A percentile compares a stretch with the other conserved stretches of the same genome.
phyloP scores from a whole-genome alignment of 2,888 invertebrate genomes.

The Urechis unicinctus region DNA sequence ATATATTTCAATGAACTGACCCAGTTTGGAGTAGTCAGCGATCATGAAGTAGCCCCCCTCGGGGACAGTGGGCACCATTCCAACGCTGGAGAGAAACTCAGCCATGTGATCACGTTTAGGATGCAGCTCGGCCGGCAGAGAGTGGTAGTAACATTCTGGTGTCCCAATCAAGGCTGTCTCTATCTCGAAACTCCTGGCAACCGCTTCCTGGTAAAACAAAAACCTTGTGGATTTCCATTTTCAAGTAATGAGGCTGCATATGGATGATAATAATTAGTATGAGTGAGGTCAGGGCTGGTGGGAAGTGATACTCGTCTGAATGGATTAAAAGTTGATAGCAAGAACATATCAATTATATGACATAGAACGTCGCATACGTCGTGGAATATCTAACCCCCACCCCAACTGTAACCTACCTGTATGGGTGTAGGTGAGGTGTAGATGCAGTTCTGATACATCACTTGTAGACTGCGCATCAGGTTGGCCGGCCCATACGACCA shows the following conservation, averaged over 20 bases:
- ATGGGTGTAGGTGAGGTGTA: constrained; percentile 86
- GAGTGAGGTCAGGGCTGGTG: no score
- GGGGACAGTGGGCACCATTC: constrained; percentile 85
- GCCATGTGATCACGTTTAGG: constrained; percentile 44
- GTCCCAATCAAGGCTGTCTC: constrained; percentile 67
- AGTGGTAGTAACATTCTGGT: constrained; percentile 72
- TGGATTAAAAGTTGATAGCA: no score
- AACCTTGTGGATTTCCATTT: no score
- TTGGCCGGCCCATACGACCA: constrained; percentile 89
- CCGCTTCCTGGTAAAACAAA: constrained; percentile 68
- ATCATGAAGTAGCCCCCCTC: constrained; percentile 97
- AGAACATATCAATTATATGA: no score
- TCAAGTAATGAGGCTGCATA: no score
- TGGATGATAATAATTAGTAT: no score
- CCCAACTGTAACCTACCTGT: constrained; percentile 59
- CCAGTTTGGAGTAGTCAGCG: constrained; percentile 72
- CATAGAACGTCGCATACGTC: no score
- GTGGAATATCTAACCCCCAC: no score
- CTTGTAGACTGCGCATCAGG: constrained; percentile 72
- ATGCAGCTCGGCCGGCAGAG: constrained; percentile 68
- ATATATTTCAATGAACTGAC: constrained; percentile 17
- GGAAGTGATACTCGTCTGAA: no score
- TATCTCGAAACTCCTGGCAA: constrained; percentile 80
- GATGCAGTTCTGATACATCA: constrained; percentile 86
- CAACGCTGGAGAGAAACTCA: constrained; percentile 58